Base-by-base conservation (phyloP, 2,113 vertebrate species). In the Pleuronectes platessa region DNA sequence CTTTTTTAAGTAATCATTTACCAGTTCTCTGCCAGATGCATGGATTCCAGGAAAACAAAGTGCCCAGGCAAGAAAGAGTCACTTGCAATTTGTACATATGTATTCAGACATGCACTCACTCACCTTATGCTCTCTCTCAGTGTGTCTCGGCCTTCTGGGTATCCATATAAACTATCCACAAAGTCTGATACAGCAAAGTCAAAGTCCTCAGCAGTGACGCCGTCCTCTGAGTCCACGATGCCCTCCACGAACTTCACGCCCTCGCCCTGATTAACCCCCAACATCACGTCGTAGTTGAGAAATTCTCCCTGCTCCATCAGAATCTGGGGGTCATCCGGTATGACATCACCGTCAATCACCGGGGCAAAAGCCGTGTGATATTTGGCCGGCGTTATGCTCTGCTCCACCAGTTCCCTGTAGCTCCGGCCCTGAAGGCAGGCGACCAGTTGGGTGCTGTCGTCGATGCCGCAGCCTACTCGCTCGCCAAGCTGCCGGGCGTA, bases 271-370 rank as follows among this genome's bases (percentile, higher is more conserved):
- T 98, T 99, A 49, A 99, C 97, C 0, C 98, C 98, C 54, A 99
- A 94, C 97, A 99, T 97, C 90, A 99, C 97, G 82, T 99, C 98
- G 6, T 99, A 99, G 90, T 99, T 99, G 62, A 99, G 96, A 92
- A 99, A 99, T 93, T 99, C 98, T 3, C 98, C 98, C 86, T 99
- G 97, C 86, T 99, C 98, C 98, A 99, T 99, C 58, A 99, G 94
- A 86, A 99, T 98, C 95, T 99, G 98, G 1, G 98, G 97, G 94
- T 99, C 97, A 24, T 99, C 98, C 0, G 98, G 98, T 87, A 99
- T 97, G 64, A 99, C 97, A 0, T 99, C 98, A 0, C 98, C 98
- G 68, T 99, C 98, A 64, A 99, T 97, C 82, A 99, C 97, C 0
- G 98, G 98, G n/a, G 97, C 98, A 81, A 99, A 99, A 71, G 98